phyloP scores from a whole-genome alignment of 2,797 vertebrate species.

The Todus mexicanus region DNA sequence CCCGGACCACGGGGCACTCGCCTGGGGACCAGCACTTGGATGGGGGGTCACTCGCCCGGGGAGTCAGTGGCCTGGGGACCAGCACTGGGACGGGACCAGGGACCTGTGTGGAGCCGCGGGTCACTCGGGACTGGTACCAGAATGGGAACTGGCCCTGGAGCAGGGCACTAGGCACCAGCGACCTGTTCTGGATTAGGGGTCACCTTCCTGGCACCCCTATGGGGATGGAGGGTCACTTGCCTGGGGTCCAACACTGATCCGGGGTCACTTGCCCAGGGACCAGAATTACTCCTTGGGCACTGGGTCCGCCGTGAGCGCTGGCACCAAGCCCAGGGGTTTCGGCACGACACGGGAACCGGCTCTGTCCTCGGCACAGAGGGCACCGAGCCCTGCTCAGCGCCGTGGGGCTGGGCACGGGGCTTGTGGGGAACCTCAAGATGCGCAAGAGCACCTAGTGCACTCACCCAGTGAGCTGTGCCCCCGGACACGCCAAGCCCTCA shows the following conservation, averaged over 20 bases:
- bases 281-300: rapidly evolving
- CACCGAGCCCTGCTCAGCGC: not conserved
- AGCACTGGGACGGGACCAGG: too few relatives aligned
- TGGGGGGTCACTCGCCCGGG: not conserved
- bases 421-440: rapidly evolving
- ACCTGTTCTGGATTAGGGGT: not conserved
- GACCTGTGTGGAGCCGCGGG: too few relatives aligned
- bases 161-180: too few relatives aligned
- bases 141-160: not conserved
- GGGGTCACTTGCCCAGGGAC: not conserved
- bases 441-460: rapidly evolving
- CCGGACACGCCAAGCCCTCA: not conserved
- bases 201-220: not conserved
- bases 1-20: not conserved
- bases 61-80: too few relatives aligned
- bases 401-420: not conserved
- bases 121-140: not conserved
- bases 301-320: rapidly evolving
- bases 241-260: not conserved
- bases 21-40: not conserved
- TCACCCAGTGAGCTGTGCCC: not conserved
- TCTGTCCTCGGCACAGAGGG: not conserved
- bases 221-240: not conserved
- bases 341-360: rapidly evolving
- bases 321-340: not conserved